These are phyloP conservation scores for Strigops habroptila DNA, from an alignment of 2,113 vertebrate genomes.

Conservation along the genomic window DNA sequence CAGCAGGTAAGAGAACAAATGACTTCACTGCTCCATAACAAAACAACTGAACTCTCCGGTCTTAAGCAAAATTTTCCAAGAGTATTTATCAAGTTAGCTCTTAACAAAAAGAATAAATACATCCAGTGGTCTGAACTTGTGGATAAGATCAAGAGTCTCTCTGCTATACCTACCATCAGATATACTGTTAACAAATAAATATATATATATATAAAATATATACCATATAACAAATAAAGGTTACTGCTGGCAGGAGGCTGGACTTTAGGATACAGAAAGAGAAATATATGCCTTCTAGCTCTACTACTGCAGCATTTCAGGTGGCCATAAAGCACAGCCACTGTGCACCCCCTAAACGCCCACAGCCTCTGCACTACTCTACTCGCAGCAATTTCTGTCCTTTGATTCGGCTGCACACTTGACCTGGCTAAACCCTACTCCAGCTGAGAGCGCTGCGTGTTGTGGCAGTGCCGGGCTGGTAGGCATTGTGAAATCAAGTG, in stretches of 20 bases:
- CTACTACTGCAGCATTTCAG: background rate
- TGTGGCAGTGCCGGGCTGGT: constrained; percentile 38
- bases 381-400: background rate
- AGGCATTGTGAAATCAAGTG: constrained; percentile 57
- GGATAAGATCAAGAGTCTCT: background rate
- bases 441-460: constrained; percentile 47
- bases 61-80: background rate
- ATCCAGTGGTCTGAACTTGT: background rate
- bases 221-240: background rate
- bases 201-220: background rate
- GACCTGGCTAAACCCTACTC: constrained; percentile 62
- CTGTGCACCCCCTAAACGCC: background rate
- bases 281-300: background rate
- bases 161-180: background rate
- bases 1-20: background rate
- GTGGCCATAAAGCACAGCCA: background rate
- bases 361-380: background rate
- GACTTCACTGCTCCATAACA: background rate
- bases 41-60: background rate
- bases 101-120: background rate
- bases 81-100: background rate
- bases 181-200: background rate
- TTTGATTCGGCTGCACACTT: constrained; percentile 54
- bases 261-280: background rate
- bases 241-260: background rate